Percentiles rank a stretch among this genome's conserved stretches.
phyloP scores from a whole-genome alignment of 2,797 vertebrate species.

The Nasua narica region DNA sequence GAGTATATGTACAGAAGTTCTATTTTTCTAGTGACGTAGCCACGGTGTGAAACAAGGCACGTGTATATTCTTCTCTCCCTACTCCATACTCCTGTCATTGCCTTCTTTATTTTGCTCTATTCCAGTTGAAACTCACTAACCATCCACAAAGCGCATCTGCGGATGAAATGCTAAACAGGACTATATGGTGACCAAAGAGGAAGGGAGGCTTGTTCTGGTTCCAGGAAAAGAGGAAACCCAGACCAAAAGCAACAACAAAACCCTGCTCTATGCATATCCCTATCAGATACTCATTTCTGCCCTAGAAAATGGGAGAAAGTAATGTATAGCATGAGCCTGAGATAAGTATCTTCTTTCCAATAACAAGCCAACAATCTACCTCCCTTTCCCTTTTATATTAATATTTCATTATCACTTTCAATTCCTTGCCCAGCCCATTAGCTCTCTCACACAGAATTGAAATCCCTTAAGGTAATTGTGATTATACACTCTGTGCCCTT shows the following conservation, averaged over 20 bases:
- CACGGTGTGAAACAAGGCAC: not conserved
- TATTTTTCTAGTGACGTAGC: not conserved
- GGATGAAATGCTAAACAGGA: not conserved
- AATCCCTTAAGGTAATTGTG: conserved; percentile 65
- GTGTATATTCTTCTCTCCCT: not conserved
- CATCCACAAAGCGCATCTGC: not conserved
- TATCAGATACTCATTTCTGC: not conserved
- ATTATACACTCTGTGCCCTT: conserved; percentile 75
- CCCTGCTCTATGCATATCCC: not conserved
- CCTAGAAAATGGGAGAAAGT: not conserved
- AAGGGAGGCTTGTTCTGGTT: not conserved
- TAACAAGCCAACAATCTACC: not conserved
- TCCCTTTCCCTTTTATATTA: conserved; percentile 25
- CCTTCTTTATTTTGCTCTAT: not conserved
- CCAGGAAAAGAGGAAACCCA: not conserved
- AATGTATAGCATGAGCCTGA: not conserved
- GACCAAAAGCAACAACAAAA: not conserved
- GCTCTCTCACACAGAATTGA: conserved; percentile 45
- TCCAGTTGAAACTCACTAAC: not conserved
- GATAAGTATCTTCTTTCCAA: not conserved
- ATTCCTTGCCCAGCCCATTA: not conserved
- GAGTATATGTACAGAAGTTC: not conserved
- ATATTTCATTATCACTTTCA: conserved; percentile 36
- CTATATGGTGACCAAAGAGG: too few species aligned
- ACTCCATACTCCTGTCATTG: not conserved